These are phyloP conservation scores for Ctenosaura bakeri DNA, from an alignment of 2,797 vertebrate genomes.

Conservation along the genomic window DNA sequence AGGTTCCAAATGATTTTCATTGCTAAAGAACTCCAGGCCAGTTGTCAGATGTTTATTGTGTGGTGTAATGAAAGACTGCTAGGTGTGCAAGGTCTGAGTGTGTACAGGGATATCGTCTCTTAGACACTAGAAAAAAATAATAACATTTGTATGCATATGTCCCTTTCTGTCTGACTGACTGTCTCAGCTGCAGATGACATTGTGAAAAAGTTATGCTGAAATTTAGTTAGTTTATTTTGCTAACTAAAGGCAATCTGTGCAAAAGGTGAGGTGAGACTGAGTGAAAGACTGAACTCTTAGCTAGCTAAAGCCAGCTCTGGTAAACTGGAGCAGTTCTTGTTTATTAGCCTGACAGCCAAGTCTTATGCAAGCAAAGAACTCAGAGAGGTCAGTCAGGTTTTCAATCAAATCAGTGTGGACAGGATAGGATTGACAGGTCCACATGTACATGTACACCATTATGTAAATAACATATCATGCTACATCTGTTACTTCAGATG, in stretches of 20 bases:
- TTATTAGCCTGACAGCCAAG: not conserved
- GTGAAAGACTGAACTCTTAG: not conserved
- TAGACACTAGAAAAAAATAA: not conserved
- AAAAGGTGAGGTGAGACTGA: not conserved
- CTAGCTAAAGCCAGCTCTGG: not conserved
- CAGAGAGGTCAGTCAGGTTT: not conserved
- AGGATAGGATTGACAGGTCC: not conserved
- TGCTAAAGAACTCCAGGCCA: not conserved
- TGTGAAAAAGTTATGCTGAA: not conserved
- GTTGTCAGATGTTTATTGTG: not conserved
- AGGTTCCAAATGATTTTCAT: not conserved
- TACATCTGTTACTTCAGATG: not conserved
- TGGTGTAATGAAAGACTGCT: not conserved
- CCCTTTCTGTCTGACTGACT: no score
- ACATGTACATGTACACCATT: no score
- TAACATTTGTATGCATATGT: no score
- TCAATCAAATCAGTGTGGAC: not conserved
- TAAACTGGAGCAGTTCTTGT: not conserved
- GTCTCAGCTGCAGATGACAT: not conserved
- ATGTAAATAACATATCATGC: not conserved
- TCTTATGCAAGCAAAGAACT: not conserved
- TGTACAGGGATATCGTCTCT: not conserved
- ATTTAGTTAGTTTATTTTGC: constrained; percentile 3
- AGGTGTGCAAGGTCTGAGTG: not conserved
- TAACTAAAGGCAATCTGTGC: not conserved